Evolutionary conservation across 1,140 invertebrate genomes (phyloP).

Genomic region (Euborellia annulipes): DNA sequence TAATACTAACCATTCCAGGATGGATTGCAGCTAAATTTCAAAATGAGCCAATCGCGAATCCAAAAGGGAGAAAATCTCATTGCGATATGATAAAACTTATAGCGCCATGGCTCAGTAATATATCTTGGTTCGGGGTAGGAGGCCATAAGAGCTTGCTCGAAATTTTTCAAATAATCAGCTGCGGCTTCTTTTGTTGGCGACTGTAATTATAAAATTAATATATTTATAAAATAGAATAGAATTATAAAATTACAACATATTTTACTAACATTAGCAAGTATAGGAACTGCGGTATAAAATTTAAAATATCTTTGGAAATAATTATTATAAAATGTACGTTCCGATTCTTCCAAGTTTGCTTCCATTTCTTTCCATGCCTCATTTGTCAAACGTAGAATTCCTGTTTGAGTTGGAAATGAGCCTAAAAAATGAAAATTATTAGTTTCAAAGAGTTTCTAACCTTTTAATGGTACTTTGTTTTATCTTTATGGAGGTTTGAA

Average conservation of each 20-base stretch:
- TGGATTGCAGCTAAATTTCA: conserved; percentile 36
- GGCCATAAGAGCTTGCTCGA: conserved; percentile 34
- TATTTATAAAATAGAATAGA: too few species aligned
- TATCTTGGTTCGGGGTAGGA: conserved; percentile 32
- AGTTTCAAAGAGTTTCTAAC: too few species aligned
- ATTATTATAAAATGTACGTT: conserved; percentile 31
- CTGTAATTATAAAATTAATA: too few species aligned
- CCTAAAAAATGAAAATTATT: too few species aligned
- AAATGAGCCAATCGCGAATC: conserved; percentile 35
- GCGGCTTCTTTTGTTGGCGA: conserved; percentile 28
- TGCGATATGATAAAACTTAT: conserved; percentile 33
- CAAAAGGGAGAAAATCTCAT: conserved; percentile 30
- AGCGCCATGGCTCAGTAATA: conserved; percentile 32
- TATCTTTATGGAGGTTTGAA: too few species aligned
- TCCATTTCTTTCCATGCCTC: conserved; percentile 35
- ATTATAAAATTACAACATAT: too few species aligned
- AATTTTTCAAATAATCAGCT: conserved; percentile 29
- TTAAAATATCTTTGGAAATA: conserved; percentile 37
- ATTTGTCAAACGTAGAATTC: conserved; percentile 34
- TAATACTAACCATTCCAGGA: conserved; percentile 19
- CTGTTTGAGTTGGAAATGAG: conserved; percentile 37
- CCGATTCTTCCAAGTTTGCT: conserved; percentile 31
- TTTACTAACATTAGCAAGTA: conserved; percentile 15
- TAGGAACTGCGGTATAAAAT: conserved; percentile 30
- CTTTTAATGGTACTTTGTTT: too few species aligned